Conservation (phyloP, 2,888 invertebrate genomes). For the Watsonalla binaria region DNA sequence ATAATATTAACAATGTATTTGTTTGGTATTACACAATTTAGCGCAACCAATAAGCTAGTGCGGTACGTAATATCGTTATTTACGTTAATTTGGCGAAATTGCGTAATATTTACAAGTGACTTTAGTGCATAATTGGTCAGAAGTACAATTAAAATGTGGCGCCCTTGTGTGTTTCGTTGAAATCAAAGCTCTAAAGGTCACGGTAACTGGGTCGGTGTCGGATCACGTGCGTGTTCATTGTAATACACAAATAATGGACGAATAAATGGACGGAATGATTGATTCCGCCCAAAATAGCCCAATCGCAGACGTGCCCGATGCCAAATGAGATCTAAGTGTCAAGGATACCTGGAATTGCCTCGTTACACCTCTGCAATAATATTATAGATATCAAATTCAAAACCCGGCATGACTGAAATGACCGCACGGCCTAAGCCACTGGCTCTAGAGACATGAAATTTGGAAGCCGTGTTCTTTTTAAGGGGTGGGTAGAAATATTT, state of each 20-base stretch:
- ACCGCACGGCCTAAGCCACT: no score
- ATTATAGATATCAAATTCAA: no score
- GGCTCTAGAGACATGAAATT: no score
- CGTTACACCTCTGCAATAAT: not conserved
- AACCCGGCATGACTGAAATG: no score
- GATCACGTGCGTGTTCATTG: constrained; percentile 46
- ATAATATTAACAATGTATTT: no score
- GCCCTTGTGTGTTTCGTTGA: constrained; percentile 36
- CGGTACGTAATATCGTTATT: not conserved
- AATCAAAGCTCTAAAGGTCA: constrained; percentile 43
- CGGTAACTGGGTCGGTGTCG: constrained; percentile 42
- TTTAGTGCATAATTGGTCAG: constrained; percentile 1
- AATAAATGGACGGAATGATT: constrained; percentile 43
- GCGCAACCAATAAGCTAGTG: not conserved
- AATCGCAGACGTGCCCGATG: constrained; percentile 44
- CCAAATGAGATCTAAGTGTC: constrained; percentile 34
- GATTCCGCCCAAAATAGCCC: constrained; percentile 43
- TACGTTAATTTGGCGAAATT: not conserved
- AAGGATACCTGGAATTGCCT: constrained; percentile 41
- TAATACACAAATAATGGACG: constrained; percentile 29
- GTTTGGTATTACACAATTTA: constrained; percentile 14
- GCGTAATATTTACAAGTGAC: not conserved
- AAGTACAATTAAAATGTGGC: constrained; percentile 1
- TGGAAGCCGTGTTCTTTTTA: no score
- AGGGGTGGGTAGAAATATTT: no score